A percentile compares a stretch with the other conserved stretches of the same genome.
phyloP scores from a whole-genome alignment of 2,113 vertebrate genomes.

The Anser cygnoides region DNA sequence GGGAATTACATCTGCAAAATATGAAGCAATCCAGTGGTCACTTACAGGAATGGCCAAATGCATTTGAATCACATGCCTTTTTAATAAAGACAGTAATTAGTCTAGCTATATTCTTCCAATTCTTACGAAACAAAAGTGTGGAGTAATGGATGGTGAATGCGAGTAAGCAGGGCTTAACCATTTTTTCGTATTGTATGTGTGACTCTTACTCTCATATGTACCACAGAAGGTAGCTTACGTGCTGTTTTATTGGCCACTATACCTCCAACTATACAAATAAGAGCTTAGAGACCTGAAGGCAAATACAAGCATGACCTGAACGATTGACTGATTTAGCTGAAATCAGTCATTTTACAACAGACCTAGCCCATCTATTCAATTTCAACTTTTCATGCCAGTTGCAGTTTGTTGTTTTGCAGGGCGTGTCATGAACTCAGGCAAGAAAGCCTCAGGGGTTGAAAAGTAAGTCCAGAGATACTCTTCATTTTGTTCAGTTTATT shows the following conservation, averaged over 20 bases:
- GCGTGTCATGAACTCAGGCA: background rate
- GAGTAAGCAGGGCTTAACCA: background rate
- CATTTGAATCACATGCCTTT: background rate
- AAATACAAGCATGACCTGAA: background rate
- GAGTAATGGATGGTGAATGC: background rate
- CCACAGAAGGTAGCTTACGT: background rate
- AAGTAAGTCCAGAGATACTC: background rate
- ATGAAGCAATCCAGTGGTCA: background rate
- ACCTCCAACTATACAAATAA: background rate
- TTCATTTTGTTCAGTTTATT: background rate
- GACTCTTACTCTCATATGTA: background rate
- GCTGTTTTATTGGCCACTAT: background rate
- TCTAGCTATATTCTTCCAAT: background rate
- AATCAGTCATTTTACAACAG: background rate
- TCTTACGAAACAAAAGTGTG: background rate
- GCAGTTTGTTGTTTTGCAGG: background rate
- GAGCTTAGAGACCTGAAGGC: background rate
- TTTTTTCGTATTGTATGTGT: background rate
- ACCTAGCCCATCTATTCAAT: background rate
- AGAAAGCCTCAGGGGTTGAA: background rate
- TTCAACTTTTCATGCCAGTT: background rate
- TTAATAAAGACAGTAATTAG: background rate
- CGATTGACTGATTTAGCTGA: background rate
- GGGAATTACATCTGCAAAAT: conserved; percentile 5
- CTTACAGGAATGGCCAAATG: background rate